Base-by-base conservation (phyloP, 2,113 vertebrate genomes). In the Chaetodon trifascialis region DNA sequence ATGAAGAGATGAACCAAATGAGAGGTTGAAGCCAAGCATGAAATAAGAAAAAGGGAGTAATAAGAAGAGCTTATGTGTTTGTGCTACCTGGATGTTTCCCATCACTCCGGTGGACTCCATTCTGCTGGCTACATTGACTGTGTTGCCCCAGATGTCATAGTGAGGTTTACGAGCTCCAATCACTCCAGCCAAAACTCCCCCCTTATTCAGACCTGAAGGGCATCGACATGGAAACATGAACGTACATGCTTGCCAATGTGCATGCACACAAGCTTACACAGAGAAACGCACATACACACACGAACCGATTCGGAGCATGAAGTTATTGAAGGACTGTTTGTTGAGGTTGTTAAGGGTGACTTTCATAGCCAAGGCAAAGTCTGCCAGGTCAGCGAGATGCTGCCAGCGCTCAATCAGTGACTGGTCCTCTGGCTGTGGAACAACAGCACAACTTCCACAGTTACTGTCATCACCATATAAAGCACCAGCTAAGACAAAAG, bases 291-390 rank as follows among this genome's bases (percentile, higher is more conserved):
- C 2, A 68, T 1, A 49, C 42, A 72, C 30, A 44, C 42, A 90
- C 97, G 96, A 77, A 97, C 98, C 98, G 10, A 99, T 99, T 30
- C 98, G 95, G 34, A 99, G 95, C 98, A 99, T 99, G 94, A 99
- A 99, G 96, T 97, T 99, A 93, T 99, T 99, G 94, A 99, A 99
- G 69, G 98, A 99, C 85, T 99, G 98, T 79, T 98, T 98, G 94
- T 99, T 99, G 90, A 99, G 97, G 92, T 98, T 99, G 83, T 95
- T 96, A 21, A 99, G 94, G 0, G 96, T 98, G 78, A 98, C 97
- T 93, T 99, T 99, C 98, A 99, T 99, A 36, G 98, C 97, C 30
- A 99, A 86, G 0, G 97, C 97, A 3, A 99, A 99, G 94, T 99
- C 98, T 0, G 98, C 97, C 88, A 99, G 92, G 58, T 97, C 97